Percentiles rank a stretch among this genome's conserved stretches.
Evolutionary conservation across 2,113 vertebrate genomes (phyloP).

Genomic region (Barbus barbus): DNA sequence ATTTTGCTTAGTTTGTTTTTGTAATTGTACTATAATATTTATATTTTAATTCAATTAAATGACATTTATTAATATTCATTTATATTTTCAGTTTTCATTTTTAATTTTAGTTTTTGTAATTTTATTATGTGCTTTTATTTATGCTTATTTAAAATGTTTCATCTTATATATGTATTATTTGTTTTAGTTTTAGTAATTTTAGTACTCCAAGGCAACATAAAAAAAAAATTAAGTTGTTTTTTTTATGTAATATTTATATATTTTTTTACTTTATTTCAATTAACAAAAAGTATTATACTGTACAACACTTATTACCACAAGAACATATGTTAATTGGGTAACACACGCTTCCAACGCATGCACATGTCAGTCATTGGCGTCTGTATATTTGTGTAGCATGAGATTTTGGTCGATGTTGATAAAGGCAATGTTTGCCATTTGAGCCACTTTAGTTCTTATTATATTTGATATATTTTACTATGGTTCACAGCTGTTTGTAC

Average conservation of each 20-base stretch:
- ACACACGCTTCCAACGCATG: neutral
- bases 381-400: neutral
- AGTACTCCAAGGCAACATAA: no score
- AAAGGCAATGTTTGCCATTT: conserved; percentile 11
- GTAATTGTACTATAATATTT: neutral
- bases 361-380: conserved; percentile 1
- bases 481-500: conserved; percentile 39
- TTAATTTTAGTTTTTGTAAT: neutral
- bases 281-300: neutral
- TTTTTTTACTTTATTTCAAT: neutral
- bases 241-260: no score
- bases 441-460: conserved; percentile 43
- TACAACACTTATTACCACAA: neutral
- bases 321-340: neutral
- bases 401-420: conserved; percentile 7
- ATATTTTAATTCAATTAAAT: neutral
- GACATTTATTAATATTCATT: neutral
- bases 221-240: no score
- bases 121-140: neutral
- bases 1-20: neutral
- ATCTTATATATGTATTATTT: neutral
- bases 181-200: no score
- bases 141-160: neutral
- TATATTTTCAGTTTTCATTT: neutral
- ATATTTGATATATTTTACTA: conserved; percentile 47